These are phyloP conservation scores for Lochmaea crataegi DNA, from an alignment of 2,888 invertebrate genomes.

Conservation along the genomic window DNA sequence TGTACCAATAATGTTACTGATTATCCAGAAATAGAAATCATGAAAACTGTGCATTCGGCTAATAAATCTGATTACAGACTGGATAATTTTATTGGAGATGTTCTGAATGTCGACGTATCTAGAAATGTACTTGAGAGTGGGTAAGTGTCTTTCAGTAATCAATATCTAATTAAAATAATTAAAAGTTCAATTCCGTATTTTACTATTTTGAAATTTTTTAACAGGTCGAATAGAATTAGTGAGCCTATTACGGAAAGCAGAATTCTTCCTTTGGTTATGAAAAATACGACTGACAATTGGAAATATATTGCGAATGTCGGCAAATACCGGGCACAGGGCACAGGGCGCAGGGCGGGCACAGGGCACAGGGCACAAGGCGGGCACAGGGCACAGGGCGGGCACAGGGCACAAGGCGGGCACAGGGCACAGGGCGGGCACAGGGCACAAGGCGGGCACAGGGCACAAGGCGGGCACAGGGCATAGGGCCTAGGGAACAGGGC, in stretches of 20 bases:
- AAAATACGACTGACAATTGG: slow-evolving; percentile 5
- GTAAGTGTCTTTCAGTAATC: not conserved
- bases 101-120: not conserved
- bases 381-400: no score
- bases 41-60: not conserved
- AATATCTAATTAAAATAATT: no score
- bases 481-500: no score
- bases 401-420: no score
- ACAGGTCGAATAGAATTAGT: not conserved
- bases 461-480: no score
- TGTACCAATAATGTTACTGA: not conserved
- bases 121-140: not conserved
- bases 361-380: no score
- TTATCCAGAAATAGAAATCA: not conserved
- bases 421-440: no score
- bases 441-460: no score
- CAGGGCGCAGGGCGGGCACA: no score
- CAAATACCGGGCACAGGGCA: no score
- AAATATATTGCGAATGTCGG: slow-evolving; percentile 26
- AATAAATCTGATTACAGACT: not conserved
- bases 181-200: no score
- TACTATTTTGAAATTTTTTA: not conserved
- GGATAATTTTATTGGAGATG: not conserved
- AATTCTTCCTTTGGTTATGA: not conserved
- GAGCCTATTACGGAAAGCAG: not conserved